Evolutionary conservation across 2,888 invertebrate genomes (phyloP), one percentile per base, ranked within the genome.

Genomic region (Drosophila niveifrons): DNA sequence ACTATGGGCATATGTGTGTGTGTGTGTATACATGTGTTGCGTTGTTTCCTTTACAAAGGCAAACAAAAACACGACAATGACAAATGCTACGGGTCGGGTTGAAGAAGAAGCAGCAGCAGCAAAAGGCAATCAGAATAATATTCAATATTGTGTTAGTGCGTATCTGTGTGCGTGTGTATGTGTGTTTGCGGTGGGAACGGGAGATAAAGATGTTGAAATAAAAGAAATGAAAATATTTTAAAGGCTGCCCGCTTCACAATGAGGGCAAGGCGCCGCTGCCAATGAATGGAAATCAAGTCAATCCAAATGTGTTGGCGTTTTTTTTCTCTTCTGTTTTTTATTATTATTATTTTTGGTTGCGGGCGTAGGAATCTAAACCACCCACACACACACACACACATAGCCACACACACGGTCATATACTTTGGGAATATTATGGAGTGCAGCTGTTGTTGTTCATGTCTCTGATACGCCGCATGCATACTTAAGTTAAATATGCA

Each of bases 11-110:
- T 29, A 8, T 69, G 2, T 44, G 17, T 31, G 17, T 47, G 13
- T 51, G n/a, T 56, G 51, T 76, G 41, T 72, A 28, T 80, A 70
- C 71, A 74, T 77, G 72, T 80, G 82, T 73, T 79, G 79, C 73
- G 67, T 43, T 78, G 67, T 68, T 75, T 73, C 82, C 75, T 78
- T 78, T 75, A 66, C 80, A 68, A 79, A 79, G 62, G 71, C 79
- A 72, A 82, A 77, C 73, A 72, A 69, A 59, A 78, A 81, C 70
- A 69, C 64, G 66, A 66, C 58, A 68, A 70, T 75, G 79, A 67
- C 73, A 70, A 80, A 79, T 72, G 72, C 78, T 71, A 76, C 80
- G 82, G 79, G 84, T 73, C 39, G 39, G 39, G 39, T 41, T 36
- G 36, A 36, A 76, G 84, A 72, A 75, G 55, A 65, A 51, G 57